phyloP scores from a whole-genome alignment of 2,888 invertebrate species.

The Lamellibrachia satsuma region DNA sequence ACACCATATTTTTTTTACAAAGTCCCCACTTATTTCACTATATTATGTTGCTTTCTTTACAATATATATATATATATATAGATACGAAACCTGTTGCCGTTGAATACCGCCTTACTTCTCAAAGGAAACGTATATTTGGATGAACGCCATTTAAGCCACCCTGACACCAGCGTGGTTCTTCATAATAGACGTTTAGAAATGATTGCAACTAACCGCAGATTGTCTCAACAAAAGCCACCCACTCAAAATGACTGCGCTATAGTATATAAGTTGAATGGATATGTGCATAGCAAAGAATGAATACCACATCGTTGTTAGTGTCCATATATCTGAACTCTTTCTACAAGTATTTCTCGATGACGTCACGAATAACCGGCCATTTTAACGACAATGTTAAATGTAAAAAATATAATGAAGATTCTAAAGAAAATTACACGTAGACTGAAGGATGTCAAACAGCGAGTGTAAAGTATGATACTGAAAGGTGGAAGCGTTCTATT shows the following conservation, averaged over 20 bases:
- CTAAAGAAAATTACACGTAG: too few species aligned
- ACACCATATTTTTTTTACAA: neutral
- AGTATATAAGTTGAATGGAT: neutral
- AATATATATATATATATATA: neutral
- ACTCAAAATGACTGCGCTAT: neutral
- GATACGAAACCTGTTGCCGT: neutral
- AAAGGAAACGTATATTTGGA: neutral
- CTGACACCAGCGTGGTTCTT: neutral
- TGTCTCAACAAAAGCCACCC: neutral
- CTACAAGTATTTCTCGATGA: neutral
- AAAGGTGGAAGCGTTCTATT: too few species aligned
- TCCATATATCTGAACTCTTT: neutral
- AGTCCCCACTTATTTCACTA: neutral
- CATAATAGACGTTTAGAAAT: neutral
- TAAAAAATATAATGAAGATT: too few species aligned
- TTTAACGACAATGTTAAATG: neutral
- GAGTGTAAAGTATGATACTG: too few species aligned
- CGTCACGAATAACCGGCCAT: neutral
- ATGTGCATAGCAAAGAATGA: neutral
- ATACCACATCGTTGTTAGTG: neutral
- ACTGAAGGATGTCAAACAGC: too few species aligned
- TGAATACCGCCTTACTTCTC: neutral
- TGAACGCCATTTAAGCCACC: neutral
- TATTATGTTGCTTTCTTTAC: neutral
- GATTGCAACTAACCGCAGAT: neutral